Conservation (phyloP, 2,797 vertebrate species). For the Pipistrellus pygmaeus region DNA sequence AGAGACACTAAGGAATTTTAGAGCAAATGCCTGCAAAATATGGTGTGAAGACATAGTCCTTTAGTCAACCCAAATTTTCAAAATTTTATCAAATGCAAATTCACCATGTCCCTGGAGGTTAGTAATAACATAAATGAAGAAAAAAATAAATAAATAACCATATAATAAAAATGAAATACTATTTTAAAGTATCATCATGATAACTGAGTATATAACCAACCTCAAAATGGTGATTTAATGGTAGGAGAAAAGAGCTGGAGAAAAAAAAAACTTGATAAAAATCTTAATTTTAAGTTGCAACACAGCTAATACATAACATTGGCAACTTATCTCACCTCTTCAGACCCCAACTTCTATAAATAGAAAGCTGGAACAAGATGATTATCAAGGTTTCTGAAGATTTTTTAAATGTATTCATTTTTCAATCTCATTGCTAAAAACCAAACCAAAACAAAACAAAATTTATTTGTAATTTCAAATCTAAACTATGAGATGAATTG, state of each 20-base stretch:
- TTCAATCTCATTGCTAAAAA: constrained; percentile 44
- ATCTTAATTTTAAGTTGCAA: constrained; percentile 39
- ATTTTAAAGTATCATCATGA: background rate
- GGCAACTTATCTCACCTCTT: constrained; percentile 11
- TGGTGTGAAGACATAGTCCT: background rate
- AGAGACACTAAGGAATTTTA: background rate
- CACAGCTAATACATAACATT: background rate
- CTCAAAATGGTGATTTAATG: constrained; percentile 6
- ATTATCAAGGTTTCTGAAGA: background rate
- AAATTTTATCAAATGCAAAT: constrained; percentile 24
- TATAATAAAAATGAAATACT: constrained; percentile 1
- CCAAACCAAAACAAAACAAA: background rate
- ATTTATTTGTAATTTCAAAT: constrained; percentile 62
- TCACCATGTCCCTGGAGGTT: background rate
- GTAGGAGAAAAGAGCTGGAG: background rate
- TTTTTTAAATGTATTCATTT: constrained; percentile 58
- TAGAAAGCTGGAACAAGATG: background rate
- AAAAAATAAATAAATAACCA: background rate
- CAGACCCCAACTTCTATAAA: background rate
- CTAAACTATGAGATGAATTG: constrained; percentile 49
- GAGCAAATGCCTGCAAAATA: background rate
- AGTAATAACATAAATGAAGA: background rate
- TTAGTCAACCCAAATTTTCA: background rate
- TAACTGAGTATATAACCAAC: background rate
- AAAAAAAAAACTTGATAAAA: constrained; percentile 1